Conservation (phyloP, 2,113 vertebrate genomes). For the Madoqua kirkii region DNA sequence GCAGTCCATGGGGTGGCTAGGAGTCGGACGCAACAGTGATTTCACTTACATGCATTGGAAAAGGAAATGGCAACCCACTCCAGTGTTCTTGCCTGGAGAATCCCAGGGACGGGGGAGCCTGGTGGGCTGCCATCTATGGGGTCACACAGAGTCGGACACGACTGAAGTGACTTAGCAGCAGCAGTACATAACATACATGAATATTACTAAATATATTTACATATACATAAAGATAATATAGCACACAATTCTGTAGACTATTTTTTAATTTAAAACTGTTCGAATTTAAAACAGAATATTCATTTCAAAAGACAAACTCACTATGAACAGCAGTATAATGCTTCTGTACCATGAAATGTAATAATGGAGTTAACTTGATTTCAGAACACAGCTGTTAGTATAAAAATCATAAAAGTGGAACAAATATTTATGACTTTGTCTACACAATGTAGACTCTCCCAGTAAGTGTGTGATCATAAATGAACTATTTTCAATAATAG, state of each 20-base stretch:
- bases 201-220: not conserved
- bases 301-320: slow-evolving; percentile 8
- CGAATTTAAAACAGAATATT: slow-evolving; percentile 21
- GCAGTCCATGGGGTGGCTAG: too few relatives aligned
- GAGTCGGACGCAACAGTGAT: rapidly evolving
- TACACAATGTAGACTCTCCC: not conserved
- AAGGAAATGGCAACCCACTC: too few relatives aligned
- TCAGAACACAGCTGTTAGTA: not conserved
- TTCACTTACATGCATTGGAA: too few relatives aligned
- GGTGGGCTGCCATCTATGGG: too few relatives aligned
- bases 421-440: not conserved
- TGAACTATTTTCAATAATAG: not conserved
- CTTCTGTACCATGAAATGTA: not conserved
- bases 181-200: not conserved
- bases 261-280: not conserved
- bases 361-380: not conserved
- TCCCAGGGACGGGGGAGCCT: too few relatives aligned
- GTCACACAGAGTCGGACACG: too few relatives aligned
- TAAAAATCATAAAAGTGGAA: not conserved
- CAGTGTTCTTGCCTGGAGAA: too few relatives aligned
- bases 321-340: not conserved
- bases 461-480: not conserved
- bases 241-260: not conserved
- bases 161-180: too few relatives aligned
- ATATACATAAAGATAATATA: not conserved